These are phyloP conservation scores for Sturnira hondurensis DNA, from an alignment of 2,113 vertebrate species.

Conservation along the genomic window DNA sequence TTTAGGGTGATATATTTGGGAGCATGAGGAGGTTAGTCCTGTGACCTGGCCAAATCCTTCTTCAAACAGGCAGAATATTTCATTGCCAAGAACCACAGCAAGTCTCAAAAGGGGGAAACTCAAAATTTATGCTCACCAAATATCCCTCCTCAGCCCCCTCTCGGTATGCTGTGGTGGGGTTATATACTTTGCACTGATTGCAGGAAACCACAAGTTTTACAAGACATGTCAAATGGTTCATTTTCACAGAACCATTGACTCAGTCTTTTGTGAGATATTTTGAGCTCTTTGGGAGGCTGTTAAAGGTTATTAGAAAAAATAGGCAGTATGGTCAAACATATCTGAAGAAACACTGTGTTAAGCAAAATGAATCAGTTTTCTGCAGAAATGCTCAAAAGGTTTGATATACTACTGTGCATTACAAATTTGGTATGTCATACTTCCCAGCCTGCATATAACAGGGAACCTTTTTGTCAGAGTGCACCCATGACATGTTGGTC, in stretches of 20 bases:
- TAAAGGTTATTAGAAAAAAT: not conserved
- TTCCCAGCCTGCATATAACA: not conserved
- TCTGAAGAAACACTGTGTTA: not conserved
- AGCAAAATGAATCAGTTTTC: slow-evolving; percentile 43
- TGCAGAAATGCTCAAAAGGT: slow-evolving; percentile 22
- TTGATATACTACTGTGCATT: not conserved
- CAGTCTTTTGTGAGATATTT: not conserved
- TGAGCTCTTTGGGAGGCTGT: slow-evolving; percentile 14
- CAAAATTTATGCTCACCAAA: not conserved
- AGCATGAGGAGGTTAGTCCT: not conserved
- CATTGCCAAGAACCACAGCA: not conserved
- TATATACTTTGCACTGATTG: not conserved
- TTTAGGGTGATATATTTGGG: not conserved
- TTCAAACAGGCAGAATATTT: not conserved
- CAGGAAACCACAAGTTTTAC: slow-evolving; percentile 31
- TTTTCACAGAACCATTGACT: slow-evolving; percentile 5
- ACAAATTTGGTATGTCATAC: not conserved
- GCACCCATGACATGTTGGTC: not conserved
- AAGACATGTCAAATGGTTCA: slow-evolving; percentile 20
- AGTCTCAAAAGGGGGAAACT: not conserved
- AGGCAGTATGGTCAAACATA: not conserved
- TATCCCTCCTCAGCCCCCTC: not conserved
- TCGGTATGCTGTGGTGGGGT: not conserved
- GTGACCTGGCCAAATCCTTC: not conserved
- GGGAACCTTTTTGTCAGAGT: not conserved